Conservation (phyloP, 2,113 vertebrate genomes). For the Sisor rabdophorus region DNA sequence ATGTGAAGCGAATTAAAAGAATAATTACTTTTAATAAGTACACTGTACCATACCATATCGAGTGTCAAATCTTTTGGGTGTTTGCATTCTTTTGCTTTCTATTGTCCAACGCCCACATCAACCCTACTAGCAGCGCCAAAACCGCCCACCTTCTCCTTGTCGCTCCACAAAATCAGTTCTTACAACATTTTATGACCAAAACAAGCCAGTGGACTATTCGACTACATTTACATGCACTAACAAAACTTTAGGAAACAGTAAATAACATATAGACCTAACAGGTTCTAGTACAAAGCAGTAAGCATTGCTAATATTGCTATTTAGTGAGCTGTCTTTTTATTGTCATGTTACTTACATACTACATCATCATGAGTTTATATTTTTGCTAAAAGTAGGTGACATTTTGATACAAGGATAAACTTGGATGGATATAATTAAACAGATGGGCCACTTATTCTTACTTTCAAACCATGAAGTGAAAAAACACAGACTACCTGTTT, state of each 20-base stretch:
- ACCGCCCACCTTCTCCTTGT: background rate
- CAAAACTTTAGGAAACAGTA: background rate
- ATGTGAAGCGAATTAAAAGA: background rate
- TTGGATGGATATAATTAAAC: background rate
- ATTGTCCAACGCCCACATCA: background rate
- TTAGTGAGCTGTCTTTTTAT: background rate
- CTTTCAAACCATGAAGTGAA: background rate
- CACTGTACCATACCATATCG: no score
- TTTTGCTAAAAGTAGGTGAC: background rate
- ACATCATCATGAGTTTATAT: background rate
- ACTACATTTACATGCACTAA: background rate
- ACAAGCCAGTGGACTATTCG: background rate
- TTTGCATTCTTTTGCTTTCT: background rate
- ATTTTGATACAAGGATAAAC: background rate
- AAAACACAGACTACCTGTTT: conserved; percentile 78
- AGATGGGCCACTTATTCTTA: background rate
- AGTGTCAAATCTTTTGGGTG: no score
- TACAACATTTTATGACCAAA: background rate
- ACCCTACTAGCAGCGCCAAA: background rate
- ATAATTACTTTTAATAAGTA: background rate
- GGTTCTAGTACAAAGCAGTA: background rate
- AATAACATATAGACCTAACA: background rate
- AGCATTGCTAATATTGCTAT: no score
- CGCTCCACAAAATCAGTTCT: background rate
- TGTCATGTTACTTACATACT: no score